Conservation (phyloP, 1,140 invertebrate genomes). For the Ostrea edulis region DNA sequence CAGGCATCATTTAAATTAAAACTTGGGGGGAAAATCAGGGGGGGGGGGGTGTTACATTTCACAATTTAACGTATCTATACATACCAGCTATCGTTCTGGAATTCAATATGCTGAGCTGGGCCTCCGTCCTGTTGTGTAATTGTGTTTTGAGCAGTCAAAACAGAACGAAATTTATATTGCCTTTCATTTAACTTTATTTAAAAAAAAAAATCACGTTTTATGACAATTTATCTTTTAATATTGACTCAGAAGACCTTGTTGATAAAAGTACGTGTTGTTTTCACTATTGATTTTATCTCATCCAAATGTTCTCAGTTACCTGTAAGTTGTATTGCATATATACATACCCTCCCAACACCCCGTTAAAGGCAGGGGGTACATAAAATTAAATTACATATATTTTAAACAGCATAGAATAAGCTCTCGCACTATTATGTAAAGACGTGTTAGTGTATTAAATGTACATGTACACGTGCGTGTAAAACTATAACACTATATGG, state of each 20-base stretch:
- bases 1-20: not conserved
- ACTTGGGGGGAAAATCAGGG: not conserved
- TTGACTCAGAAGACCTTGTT: constrained; percentile 18
- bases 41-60: too few relatives aligned
- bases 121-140: not conserved
- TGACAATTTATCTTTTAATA: constrained; percentile 9
- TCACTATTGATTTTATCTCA: constrained; percentile 18
- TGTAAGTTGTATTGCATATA: not conserved
- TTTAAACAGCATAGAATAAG: not conserved
- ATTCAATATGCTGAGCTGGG: not conserved
- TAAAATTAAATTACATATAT: not conserved
- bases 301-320: not conserved
- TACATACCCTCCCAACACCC: not conserved
- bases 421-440: not conserved
- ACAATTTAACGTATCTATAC: not conserved
- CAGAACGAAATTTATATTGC: not conserved
- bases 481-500: too few relatives aligned
- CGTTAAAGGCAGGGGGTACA: not conserved
- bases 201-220: not conserved
- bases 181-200: not conserved
- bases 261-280: not conserved
- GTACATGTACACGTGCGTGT: too few relatives aligned
- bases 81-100: not conserved
- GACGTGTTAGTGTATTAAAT: not conserved
- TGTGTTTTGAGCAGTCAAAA: not conserved